Conservation (phyloP, 2,888 invertebrate genomes). For the Scaptomyza cyrtandrae region DNA sequence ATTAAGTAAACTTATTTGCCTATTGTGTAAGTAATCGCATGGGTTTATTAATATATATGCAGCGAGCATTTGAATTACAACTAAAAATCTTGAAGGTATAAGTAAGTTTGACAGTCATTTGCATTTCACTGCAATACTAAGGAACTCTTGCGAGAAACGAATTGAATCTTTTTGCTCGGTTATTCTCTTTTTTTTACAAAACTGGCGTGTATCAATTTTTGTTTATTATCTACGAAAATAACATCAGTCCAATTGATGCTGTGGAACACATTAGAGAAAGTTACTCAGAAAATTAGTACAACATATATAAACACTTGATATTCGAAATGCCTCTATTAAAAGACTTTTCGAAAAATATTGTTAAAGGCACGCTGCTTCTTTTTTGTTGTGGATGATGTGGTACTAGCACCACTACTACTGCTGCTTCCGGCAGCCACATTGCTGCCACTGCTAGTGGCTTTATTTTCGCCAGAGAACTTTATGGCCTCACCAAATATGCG, state of each 20-base stretch:
- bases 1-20: constrained; percentile 24
- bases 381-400: constrained; percentile 83
- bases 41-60: constrained; percentile 15
- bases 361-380: constrained; percentile 89
- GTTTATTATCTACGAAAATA: constrained; percentile 14
- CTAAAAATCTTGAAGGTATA: constrained; percentile 28
- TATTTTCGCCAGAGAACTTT: constrained; percentile 65
- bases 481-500: constrained; percentile 82
- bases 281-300: constrained; percentile 20
- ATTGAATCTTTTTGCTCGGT: constrained; percentile 27
- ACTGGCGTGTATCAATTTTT: constrained; percentile 18
- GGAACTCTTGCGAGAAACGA: constrained; percentile 63
- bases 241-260: constrained; percentile 27
- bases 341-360: constrained; percentile 92
- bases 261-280: constrained; percentile 25
- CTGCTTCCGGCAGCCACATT: constrained; percentile 55
- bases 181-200: constrained; percentile 13
- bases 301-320: constrained; percentile 40
- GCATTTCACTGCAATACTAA: constrained; percentile 66
- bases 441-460: constrained; percentile 37
- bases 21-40: constrained; percentile 13
- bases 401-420: constrained; percentile 80
- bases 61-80: constrained; percentile 40
- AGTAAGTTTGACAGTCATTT: constrained; percentile 64
- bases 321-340: constrained; percentile 85